Conservation (phyloP, 2,797 vertebrate genomes). For the Mus caroli region DNA sequence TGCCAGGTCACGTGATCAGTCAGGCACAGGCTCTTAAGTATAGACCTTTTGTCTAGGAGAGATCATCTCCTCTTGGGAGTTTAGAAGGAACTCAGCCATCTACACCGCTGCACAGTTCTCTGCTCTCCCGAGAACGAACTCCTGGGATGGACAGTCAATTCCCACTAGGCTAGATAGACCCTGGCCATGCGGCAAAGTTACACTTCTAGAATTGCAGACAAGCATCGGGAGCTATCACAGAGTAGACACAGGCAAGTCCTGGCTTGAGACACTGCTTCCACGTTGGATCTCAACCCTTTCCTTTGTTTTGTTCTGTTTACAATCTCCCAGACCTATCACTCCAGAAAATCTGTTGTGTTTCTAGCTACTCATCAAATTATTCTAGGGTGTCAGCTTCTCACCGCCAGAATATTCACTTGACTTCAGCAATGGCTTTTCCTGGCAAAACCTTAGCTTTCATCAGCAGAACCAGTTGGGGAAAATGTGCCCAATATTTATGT, state of each 20-base stretch:
- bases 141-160: background rate
- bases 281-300: background rate
- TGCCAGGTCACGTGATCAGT: background rate
- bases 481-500: background rate
- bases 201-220: background rate
- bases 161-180: background rate
- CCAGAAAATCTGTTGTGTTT: background rate
- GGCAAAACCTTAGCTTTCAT: background rate
- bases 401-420: background rate
- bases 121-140: constrained; percentile 2
- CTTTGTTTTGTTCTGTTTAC: background rate
- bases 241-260: rapidly evolving
- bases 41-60: background rate
- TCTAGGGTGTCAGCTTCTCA: background rate
- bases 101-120: background rate
- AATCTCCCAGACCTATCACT: background rate
- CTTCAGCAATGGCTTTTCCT: constrained; percentile 3
- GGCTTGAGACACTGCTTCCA: background rate
- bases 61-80: background rate
- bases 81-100: background rate
- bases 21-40: background rate
- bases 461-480: background rate
- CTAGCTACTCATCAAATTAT: background rate
- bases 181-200: background rate
- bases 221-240: rapidly evolving